Evolutionary conservation across 2,888 invertebrate genomes (phyloP), one percentile per base, ranked within the genome.

Genomic region (Meganola albula): DNA sequence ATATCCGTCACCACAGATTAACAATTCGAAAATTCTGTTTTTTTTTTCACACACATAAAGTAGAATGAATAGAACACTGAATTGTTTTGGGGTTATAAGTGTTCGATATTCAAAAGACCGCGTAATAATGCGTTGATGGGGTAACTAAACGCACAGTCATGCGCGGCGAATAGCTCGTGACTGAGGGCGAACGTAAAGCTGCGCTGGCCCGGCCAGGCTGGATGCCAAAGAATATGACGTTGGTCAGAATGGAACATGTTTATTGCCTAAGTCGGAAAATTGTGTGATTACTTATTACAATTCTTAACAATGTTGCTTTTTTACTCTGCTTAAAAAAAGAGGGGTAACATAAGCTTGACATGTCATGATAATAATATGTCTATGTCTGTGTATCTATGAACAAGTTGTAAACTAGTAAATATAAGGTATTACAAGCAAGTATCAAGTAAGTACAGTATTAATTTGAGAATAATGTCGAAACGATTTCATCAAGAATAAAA

Each of bases 171-270:
- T 63, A 58, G 73, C 69, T 66, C 65, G 63, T 63, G 64, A 83
- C 83, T 82, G 80, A 79, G 80, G 78, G 74, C 71, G 66, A 65
- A 63, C 56, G 65, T 61, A 69, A 53, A 74, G 77, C 76, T 75
- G 62, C 63, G 63, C 67, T 70, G 54, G 72, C 69, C 82, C 74
- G 82, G 83, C 75, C 83, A 72, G 74, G 66, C 79, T 71, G 49
- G 40, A 46, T 35, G 65, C 38, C 82, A 83, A 62, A 77, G 71
- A 82, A 38, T 65, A 67, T n/a, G 21, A 7, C 23, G n/a, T 9
- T 2, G 25, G 31, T 58, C 55, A 64, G 10, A 25, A 3, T 32
- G 42, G 20, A 10, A 8, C 35, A 12, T 1, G 12, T n/a, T 37
- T 37, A 37, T 22, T 46, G 26, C 54, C 37, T 37, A 2, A 3